Conservation (phyloP, 2,888 invertebrate genomes). For the Anticlea derivata region DNA sequence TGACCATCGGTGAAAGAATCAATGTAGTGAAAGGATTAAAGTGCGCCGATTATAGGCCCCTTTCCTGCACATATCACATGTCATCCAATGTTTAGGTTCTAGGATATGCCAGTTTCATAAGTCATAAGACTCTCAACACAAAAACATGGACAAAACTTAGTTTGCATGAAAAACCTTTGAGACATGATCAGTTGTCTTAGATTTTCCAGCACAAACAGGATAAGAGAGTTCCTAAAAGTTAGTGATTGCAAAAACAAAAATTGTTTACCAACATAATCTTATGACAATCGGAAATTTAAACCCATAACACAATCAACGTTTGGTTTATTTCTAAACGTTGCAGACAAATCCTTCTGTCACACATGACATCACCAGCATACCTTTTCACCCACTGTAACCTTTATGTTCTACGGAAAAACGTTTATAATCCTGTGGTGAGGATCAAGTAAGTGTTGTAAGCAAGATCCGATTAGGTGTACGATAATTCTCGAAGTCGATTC, state of each 20-base stretch:
- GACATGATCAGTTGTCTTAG: no score
- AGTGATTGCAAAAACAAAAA: conserved; percentile 26
- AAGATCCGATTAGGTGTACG: conserved; percentile 78
- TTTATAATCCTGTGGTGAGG: conserved; percentile 30
- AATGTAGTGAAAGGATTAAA: no score
- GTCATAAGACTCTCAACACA: no score
- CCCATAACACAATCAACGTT: conserved; percentile 76
- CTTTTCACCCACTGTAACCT: conserved; percentile 11
- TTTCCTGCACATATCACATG: no score
- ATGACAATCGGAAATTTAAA: conserved; percentile 65
- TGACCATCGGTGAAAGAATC: no score
- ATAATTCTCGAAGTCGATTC: conserved; percentile 69
- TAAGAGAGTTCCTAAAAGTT: no score
- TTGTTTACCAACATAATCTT: conserved; percentile 19
- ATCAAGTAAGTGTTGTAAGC: conserved; percentile 43
- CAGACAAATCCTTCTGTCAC: conserved; percentile 78
- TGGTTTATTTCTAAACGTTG: conserved; percentile 76
- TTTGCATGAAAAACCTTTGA: no score
- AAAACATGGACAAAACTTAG: no score
- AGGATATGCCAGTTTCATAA: no score
- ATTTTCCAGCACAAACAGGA: not conserved
- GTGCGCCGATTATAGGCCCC: no score
- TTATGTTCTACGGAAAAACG: conserved; percentile 36
- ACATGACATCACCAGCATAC: conserved; percentile 50
- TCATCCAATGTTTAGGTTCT: no score